Conservation (phyloP, 2,113 vertebrate genomes). For the Brachypteracias leptosomus region DNA sequence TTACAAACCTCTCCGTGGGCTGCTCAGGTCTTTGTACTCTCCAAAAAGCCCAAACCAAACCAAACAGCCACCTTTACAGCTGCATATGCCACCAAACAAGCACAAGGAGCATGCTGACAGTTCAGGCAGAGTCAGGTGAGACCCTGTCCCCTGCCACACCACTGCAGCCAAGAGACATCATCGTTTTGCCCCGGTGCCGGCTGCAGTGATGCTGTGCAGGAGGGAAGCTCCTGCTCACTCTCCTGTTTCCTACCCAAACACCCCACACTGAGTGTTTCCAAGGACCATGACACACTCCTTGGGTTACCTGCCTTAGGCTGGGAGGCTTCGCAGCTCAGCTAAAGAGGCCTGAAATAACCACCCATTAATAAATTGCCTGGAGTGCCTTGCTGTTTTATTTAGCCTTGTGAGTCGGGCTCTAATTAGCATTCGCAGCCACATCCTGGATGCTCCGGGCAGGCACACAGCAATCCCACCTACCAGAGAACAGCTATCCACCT, state of each 20-base stretch:
- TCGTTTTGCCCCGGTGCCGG: background rate
- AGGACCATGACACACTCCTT: background rate
- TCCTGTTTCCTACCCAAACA: background rate
- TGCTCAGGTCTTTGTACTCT: background rate
- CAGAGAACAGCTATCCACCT: background rate
- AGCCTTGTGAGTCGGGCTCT: background rate
- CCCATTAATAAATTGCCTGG: slow-evolving; percentile 16
- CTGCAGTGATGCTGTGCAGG: background rate
- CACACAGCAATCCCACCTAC: background rate
- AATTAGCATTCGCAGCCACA: background rate
- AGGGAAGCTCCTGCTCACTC: background rate
- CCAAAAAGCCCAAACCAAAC: background rate
- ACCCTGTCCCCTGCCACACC: background rate
- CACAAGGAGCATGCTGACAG: background rate
- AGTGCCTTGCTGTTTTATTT: slow-evolving; percentile 34
- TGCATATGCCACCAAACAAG: accelerated
- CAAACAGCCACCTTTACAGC: background rate
- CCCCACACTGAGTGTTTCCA: background rate
- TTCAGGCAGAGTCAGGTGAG: background rate
- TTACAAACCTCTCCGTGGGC: background rate
- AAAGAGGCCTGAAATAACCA: slow-evolving; percentile 15
- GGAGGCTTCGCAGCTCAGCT: background rate
- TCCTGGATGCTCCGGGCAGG: background rate
- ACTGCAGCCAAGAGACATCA: background rate
- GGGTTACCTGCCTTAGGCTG: background rate